These are phyloP conservation scores for Tautogolabrus adspersus DNA, from an alignment of 2,113 vertebrate species.

Conservation along the genomic window DNA sequence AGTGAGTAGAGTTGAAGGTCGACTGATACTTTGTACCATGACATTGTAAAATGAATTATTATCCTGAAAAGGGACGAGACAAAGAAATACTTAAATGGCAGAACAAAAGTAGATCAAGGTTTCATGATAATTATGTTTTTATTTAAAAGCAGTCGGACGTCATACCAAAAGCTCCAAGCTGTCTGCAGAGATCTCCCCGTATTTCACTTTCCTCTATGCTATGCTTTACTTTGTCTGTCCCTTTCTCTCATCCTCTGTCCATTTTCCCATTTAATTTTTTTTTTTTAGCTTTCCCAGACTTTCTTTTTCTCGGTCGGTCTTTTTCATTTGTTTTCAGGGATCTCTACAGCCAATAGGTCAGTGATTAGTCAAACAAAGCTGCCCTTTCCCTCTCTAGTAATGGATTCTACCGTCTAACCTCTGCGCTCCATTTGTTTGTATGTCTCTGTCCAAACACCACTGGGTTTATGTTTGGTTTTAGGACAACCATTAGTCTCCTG, in stretches of 20 bases:
- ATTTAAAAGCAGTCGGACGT: too few species aligned
- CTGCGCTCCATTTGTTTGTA: constrained; percentile 34
- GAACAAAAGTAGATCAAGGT: too few species aligned
- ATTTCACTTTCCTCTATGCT: too few species aligned
- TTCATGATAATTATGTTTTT: too few species aligned
- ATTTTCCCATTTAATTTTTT: neutral
- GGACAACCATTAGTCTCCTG: constrained; percentile 38
- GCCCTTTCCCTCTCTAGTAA: neutral
- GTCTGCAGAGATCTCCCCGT: too few species aligned
- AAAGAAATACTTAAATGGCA: too few species aligned
- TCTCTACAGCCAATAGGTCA: constrained; percentile 44
- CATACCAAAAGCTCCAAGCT: too few species aligned
- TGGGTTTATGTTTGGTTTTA: constrained; percentile 46
- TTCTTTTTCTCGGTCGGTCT: constrained; percentile 4
- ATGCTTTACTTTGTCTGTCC: too few species aligned
- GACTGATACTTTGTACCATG: too few species aligned
- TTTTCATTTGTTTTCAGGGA: constrained; percentile 43
- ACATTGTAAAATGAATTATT: too few species aligned
- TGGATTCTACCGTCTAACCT: constrained; percentile 27
- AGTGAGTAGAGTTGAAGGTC: too few species aligned
- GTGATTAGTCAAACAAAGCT: constrained; percentile 56
- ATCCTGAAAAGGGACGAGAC: too few species aligned
- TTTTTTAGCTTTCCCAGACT: neutral
- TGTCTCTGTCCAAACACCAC: constrained; percentile 49
- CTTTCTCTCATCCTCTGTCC: neutral